Conservation (phyloP, 2,888 invertebrate species). For the Tortricodes alternella region DNA sequence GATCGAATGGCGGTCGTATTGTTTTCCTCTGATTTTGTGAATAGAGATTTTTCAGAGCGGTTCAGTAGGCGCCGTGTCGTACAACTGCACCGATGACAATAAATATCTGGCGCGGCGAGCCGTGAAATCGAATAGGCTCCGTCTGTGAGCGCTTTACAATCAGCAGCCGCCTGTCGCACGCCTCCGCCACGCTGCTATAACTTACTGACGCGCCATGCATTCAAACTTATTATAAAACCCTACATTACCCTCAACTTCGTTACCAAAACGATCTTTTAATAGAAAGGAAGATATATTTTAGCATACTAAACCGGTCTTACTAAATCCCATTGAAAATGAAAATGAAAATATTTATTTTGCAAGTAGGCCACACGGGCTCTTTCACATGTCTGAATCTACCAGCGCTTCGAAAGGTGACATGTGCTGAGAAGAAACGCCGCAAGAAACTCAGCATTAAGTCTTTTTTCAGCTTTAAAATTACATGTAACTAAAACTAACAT, state of each 20-base stretch:
- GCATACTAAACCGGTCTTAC: too few species aligned
- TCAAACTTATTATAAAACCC: constrained; percentile 58
- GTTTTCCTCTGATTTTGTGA: constrained; percentile 74
- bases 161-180: constrained; percentile 76
- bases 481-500: too few species aligned
- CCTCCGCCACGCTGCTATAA: constrained; percentile 60
- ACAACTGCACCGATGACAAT: constrained; percentile 82
- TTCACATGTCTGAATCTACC: too few species aligned
- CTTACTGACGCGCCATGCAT: constrained; percentile 69
- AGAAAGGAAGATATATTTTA: neutral
- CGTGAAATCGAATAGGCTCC: constrained; percentile 83
- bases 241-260: neutral
- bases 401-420: too few species aligned
- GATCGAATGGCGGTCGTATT: constrained; percentile 57
- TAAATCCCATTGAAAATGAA: neutral
- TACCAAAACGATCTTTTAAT: neutral
- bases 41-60: constrained; percentile 79
- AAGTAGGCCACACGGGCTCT: too few species aligned
- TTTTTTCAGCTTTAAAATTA: too few species aligned
- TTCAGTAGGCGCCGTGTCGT: constrained; percentile 80
- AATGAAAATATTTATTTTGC: too few species aligned
- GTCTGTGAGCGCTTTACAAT: constrained; percentile 82
- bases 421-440: too few species aligned
- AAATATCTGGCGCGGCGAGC: constrained; percentile 81
- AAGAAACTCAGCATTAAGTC: too few species aligned